Percentiles rank a stretch among this genome's conserved stretches.
phyloP scores from a whole-genome alignment of 2,113 vertebrate genomes.

The Eurystomus gularis region DNA sequence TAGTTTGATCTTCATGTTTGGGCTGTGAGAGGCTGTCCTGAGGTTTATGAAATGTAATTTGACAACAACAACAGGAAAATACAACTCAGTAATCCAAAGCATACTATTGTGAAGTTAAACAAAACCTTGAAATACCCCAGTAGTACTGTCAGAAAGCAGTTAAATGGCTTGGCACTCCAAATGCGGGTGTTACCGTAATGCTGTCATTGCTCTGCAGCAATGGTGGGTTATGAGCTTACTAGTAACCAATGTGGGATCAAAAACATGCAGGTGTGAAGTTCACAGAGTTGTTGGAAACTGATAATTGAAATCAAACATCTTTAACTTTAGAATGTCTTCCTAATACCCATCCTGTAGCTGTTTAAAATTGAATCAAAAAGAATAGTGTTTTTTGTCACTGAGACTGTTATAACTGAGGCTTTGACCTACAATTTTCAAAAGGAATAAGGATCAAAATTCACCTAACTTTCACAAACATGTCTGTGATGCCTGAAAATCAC shows the following conservation, averaged over 20 bases:
- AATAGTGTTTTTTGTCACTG: background rate
- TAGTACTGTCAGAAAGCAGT: background rate
- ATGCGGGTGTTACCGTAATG: rapidly evolving
- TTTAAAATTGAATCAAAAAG: background rate
- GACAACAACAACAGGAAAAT: background rate
- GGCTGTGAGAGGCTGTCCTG: background rate
- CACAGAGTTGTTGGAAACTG: background rate
- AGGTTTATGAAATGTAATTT: background rate
- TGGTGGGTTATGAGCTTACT: background rate
- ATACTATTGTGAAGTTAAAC: background rate
- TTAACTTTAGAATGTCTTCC: background rate
- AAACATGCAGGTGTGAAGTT: background rate
- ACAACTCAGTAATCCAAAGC: background rate
- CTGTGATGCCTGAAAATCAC: background rate
- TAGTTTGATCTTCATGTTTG: background rate
- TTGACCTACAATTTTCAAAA: background rate
- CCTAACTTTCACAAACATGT: background rate
- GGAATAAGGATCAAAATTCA: background rate
- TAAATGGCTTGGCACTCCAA: background rate
- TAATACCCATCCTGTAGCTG: background rate
- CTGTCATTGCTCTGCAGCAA: background rate
- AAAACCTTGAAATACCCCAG: background rate
- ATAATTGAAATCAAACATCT: background rate
- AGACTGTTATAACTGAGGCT: background rate
- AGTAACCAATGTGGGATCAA: background rate